These are phyloP conservation scores for Catocala nupta DNA, from an alignment of 2,888 invertebrate genomes.

Conservation along the genomic window DNA sequence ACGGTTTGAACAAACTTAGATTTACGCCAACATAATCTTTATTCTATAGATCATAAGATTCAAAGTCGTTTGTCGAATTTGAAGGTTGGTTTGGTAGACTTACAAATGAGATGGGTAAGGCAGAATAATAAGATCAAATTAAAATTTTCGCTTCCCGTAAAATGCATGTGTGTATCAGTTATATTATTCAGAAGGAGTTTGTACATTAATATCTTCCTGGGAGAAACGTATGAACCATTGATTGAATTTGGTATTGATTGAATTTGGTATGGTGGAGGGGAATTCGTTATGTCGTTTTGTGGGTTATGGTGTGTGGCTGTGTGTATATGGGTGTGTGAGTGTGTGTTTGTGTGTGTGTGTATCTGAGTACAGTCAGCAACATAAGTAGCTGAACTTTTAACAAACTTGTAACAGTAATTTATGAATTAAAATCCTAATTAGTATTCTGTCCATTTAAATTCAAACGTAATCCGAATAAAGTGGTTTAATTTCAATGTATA, in stretches of 20 bases:
- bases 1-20: conserved; percentile 16
- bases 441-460: too few relatives aligned
- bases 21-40: conserved; percentile 5
- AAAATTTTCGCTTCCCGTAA: conserved; percentile 56
- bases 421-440: too few relatives aligned
- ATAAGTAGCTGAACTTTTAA: too few relatives aligned
- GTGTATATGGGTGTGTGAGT: not conserved
- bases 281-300: too few relatives aligned
- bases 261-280: too few relatives aligned
- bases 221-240: too few relatives aligned
- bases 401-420: too few relatives aligned
- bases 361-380: not conserved
- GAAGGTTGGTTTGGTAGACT: conserved; percentile 17
- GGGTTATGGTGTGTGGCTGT: too few relatives aligned
- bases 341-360: not conserved
- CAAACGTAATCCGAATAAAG: too few relatives aligned
- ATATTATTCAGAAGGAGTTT: conserved; percentile 34
- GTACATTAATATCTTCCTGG: conserved; percentile 9
- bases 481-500: too few relatives aligned
- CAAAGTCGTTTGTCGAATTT: conserved; percentile 11
- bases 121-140: conserved; percentile 60
- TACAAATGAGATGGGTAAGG: conserved; percentile 58
- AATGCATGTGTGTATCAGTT: conserved; percentile 54
- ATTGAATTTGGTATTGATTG: too few relatives aligned
- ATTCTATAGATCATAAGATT: conserved; percentile 13